A percentile compares a stretch with the other conserved stretches of the same genome.
Evolutionary conservation across 2,113 vertebrate species (phyloP).

Genomic region (Carassius gibelio): DNA sequence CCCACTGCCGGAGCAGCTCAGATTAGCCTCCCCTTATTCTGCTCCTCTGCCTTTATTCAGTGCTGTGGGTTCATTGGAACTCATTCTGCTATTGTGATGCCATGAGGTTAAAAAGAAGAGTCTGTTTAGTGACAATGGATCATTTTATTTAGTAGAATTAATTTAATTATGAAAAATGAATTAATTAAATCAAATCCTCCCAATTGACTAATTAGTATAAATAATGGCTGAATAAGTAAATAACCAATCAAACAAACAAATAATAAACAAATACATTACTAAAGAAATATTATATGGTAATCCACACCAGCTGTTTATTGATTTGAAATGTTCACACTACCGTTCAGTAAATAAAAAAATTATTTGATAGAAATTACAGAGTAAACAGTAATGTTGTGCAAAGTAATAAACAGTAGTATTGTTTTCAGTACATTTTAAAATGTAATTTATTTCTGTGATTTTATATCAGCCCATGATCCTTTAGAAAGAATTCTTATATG

Average conservation of each 20-base stretch:
- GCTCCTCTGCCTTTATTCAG: slow-evolving; percentile 23
- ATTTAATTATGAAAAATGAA: not conserved
- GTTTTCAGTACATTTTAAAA: not conserved
- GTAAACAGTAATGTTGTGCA: not conserved
- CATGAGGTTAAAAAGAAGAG: not conserved
- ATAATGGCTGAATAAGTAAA: not conserved
- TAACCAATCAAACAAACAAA: not conserved
- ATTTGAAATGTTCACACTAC: not conserved
- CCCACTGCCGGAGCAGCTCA: slow-evolving; percentile 24
- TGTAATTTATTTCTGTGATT: not conserved
- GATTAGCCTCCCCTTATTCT: slow-evolving; percentile 24
- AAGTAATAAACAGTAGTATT: not conserved
- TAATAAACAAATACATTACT: not conserved
- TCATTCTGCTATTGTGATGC: slow-evolving; percentile 6
- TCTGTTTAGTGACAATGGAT: slow-evolving; percentile 4
- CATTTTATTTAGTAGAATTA: not conserved
- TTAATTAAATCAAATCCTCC: not conserved
- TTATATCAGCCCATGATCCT: not conserved
- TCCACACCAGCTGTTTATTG: not conserved
- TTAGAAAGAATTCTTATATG: not conserved
- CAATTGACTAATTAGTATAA: not conserved
- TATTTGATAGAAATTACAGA: not conserved
- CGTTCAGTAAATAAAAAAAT: not conserved
- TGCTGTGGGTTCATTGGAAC: not conserved
- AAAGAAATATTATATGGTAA: not conserved